Base-by-base conservation (phyloP, 2,113 vertebrate species). In the Corythornis vintsioides region DNA sequence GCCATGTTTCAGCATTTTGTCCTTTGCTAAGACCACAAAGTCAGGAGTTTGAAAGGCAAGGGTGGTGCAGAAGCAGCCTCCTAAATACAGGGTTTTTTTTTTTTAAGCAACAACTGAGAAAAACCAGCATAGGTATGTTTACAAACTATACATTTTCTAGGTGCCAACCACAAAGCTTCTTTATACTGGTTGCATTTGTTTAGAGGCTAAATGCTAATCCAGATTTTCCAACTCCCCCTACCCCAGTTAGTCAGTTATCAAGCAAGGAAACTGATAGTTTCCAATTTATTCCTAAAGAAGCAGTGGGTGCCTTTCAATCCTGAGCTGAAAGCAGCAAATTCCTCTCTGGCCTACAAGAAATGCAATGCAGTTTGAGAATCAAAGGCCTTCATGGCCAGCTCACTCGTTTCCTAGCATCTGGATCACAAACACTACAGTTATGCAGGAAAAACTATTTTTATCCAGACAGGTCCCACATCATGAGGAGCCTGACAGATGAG, bases 81-180 rank as follows among this genome's bases (percentile, higher is more conserved):
- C 59, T n/a, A 43, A 25, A 7, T 3, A 11, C 0, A 35, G 35
- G 3, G 38, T 9, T 24, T n/a, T n/a, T 2, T 7, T 15, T 75
- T 55, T 25, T 28, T 29, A 26, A 60, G 31, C 11, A 26, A 56
- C n/a, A 56, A 29, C 42, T 26, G 12, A 83, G 31, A 25, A 65
- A 35, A 55, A 22, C 3, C 26, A 43, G 8, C 64, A 50, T 8
- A 24, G 20, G 7, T 35, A 21, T 15, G 17, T 45, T 71, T 33
- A 56, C 26, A 33, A 80, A 66, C 35, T 38, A 9, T 10, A n/a
- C 15, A 24, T 60, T 28, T 35, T 31, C 50, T 29, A 56, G 31
- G 43, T 26, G 24, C 52, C 22, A 50, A 75, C 38, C 28, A 52
- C 1, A 21, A 84, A 28, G 43, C 29, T 88, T 10, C 55, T 53